These are phyloP conservation scores for Atractosteus spatula DNA, from an alignment of 2,113 vertebrate species.

Conservation along the genomic window DNA sequence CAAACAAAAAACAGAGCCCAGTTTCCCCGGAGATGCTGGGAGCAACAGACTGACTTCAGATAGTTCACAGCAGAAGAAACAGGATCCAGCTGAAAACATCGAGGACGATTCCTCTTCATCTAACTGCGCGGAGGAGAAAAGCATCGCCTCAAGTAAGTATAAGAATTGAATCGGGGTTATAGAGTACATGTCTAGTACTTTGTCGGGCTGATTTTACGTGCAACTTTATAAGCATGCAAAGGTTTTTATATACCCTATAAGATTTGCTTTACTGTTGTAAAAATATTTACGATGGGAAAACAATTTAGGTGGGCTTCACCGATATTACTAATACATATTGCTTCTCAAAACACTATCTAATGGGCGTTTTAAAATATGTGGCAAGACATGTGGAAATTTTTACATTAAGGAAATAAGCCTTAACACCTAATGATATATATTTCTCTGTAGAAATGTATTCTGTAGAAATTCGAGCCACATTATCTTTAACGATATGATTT, in stretches of 20 bases:
- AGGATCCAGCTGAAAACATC: slow-evolving; percentile 61
- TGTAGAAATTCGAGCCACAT: too few species aligned
- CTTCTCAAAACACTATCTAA: neutral
- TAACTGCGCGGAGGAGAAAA: slow-evolving; percentile 85
- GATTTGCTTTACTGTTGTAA: slow-evolving; percentile 89
- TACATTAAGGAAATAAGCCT: too few species aligned
- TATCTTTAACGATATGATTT: too few species aligned
- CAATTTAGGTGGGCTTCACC: slow-evolving; percentile 72
- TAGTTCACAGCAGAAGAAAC: slow-evolving; percentile 73
- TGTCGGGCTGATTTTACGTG: slow-evolving; percentile 82
- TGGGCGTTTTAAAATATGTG: too few species aligned
- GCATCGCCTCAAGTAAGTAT: slow-evolving; percentile 81
- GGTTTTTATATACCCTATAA: slow-evolving; percentile 97
- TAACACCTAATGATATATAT: too few species aligned
- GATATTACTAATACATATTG: slow-evolving; percentile 4
- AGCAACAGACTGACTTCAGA: slow-evolving; percentile 71
- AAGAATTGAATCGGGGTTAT: slow-evolving; percentile 48
- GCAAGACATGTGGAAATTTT: neutral
- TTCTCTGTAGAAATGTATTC: too few species aligned
- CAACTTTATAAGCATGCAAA: slow-evolving; percentile 97
- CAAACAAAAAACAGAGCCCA: slow-evolving; percentile 77
- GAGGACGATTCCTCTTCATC: slow-evolving; percentile 79
- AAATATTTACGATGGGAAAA: slow-evolving; percentile 94
- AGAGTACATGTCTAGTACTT: slow-evolving; percentile 69
- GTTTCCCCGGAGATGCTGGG: slow-evolving; percentile 54